A percentile compares a stretch with the other conserved stretches of the same genome.
phyloP scores from a whole-genome alignment of 2,113 vertebrate genomes.

The Pantherophis guttatus region DNA sequence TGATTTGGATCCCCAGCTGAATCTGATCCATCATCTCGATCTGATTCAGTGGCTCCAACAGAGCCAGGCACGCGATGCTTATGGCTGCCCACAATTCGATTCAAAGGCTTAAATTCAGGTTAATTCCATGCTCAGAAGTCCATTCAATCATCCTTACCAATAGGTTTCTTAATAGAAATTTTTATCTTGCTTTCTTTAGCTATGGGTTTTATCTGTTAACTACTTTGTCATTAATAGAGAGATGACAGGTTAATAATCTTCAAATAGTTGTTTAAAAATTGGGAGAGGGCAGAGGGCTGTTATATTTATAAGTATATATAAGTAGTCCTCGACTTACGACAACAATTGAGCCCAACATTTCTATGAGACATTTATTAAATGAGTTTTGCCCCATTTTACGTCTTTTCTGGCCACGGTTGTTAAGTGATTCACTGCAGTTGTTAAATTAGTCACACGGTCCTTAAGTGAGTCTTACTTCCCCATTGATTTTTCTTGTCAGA shows the following conservation, averaged over 20 bases:
- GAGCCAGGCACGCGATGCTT: not conserved
- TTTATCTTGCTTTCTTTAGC: not conserved
- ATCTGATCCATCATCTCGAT: not conserved
- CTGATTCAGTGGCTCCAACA: not conserved
- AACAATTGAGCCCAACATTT: not conserved
- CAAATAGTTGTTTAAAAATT: too few species aligned
- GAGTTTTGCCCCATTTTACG: not conserved
- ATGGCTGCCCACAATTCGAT: not conserved
- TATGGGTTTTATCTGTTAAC: not conserved
- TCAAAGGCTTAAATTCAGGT: not conserved
- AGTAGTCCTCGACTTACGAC: not conserved
- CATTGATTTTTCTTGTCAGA: not conserved
- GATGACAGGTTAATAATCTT: not conserved
- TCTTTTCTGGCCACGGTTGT: not conserved
- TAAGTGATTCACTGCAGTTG: not conserved
- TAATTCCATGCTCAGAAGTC: not conserved
- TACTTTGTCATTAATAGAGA: not conserved
- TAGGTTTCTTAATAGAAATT: not conserved
- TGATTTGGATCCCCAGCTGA: not conserved
- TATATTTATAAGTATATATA: not conserved
- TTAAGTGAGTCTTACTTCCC: not conserved
- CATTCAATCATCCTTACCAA: not conserved
- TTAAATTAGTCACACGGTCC: not conserved
- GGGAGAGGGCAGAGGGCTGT: too few species aligned
- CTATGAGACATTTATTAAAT: not conserved